Evolutionary conservation across 2,888 invertebrate genomes (phyloP), one percentile per base, ranked within the genome.

Genomic region (Limenitis arthemis): DNA sequence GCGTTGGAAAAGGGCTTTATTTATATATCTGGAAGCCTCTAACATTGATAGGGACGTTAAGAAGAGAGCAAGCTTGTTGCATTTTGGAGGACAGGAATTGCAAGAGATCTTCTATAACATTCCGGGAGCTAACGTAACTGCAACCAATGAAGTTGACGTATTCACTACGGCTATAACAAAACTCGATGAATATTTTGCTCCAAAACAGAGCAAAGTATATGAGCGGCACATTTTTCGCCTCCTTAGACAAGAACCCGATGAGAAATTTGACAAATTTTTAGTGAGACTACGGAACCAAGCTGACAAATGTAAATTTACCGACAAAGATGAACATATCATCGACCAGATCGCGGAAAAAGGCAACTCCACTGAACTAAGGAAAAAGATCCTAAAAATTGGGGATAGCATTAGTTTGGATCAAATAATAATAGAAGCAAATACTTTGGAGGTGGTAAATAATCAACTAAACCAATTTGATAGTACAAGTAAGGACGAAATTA

Each of bases 321-420:
- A 39, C 6, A 20, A 12, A 5, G 58, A 65, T 0, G 61, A 64
- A 3, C 30, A 64, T 6, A 8, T 64, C 0, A 58, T 66, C 5
- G 63, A 63, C 20, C 64, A 64, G 42, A 54, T 64, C 1, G 44
- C 44, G 4, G 62, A 64, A 53, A 64, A 62, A 42, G 56, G 61
- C 31, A 8, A 0, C 0, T 56, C 55, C 28, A 5, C 31, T 1
- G 58, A 63, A 20, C 36, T 62, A 2, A 30, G 61, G 9, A 64
- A 62, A 37, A 61, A 56, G 28, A 56, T 57, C n/a, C 28, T 63
- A 8, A 48, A 12, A 7, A 7, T 43, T 1, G 61, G 61, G 3
- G 61, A 64, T 9, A 33, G 6, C 0, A 29, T 53, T 1, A 61
- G 58, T 39, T 30, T 59, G 11, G 55, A 59, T 20, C 37, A 44